These are phyloP conservation scores for Danionella cerebrum DNA, from an alignment of 2,113 vertebrate genomes.

Conservation along the genomic window DNA sequence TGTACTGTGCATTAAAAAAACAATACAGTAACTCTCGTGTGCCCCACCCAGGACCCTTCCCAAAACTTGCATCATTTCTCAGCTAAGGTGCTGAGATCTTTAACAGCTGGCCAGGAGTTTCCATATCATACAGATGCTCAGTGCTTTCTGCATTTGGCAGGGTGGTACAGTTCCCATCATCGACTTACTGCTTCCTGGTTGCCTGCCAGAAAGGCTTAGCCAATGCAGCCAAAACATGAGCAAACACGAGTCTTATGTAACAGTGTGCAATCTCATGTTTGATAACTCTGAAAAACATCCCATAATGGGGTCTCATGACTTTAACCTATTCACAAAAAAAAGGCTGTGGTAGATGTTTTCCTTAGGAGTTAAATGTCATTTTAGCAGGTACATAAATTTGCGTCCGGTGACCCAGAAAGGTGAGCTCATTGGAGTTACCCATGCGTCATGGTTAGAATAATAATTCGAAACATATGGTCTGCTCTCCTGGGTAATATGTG, in stretches of 20 bases:
- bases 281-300: not conserved
- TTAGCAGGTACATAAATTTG: not conserved
- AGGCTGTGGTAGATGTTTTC: not conserved
- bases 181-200: conserved; percentile 28
- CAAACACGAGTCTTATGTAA: not conserved
- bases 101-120: conserved; percentile 52
- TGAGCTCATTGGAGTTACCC: not conserved
- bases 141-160: conserved; percentile 38
- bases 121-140: conserved; percentile 25
- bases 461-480: conserved; percentile 2
- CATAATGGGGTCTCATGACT: too few species aligned
- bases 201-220: not conserved
- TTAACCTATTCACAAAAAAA: too few species aligned
- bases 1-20: conserved; percentile 28
- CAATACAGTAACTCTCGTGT: conserved; percentile 28
- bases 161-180: conserved; percentile 37
- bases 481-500: conserved; percentile 1
- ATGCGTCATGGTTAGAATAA: conserved; percentile 34
- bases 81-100: conserved; percentile 50
- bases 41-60: conserved; percentile 40
- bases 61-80: conserved; percentile 28
- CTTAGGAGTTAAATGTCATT: not conserved
- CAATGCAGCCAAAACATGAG: conserved; percentile 3
- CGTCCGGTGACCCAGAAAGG: not conserved
- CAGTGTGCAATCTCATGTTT: not conserved